A percentile compares a stretch with the other conserved stretches of the same genome.
Conservation (phyloP, 2,888 invertebrate species). For the Amblyjoppa fuscipennis region DNA sequence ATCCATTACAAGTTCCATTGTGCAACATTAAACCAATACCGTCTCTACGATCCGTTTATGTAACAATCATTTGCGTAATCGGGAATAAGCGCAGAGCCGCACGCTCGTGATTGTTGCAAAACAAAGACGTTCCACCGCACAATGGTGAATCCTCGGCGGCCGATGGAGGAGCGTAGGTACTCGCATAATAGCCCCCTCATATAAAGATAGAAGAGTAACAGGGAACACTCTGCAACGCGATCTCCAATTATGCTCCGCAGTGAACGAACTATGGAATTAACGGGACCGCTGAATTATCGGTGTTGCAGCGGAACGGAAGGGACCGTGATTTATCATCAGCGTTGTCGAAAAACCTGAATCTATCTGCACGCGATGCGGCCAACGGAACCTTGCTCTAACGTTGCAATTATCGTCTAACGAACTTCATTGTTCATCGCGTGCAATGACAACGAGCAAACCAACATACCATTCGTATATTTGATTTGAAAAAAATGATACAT, state of each 20-base stretch:
- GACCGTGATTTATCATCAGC: conserved; percentile 16
- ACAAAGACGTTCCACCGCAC: conserved; percentile 27
- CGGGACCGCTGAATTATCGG: conserved; percentile 23
- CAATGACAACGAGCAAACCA: neutral
- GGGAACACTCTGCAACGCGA: conserved; percentile 33
- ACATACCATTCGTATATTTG: neutral
- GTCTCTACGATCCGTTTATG: conserved; percentile 5
- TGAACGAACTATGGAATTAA: conserved; percentile 17
- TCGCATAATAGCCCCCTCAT: conserved; percentile 12
- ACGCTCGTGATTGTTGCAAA: conserved; percentile 43
- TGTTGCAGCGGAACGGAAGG: conserved; percentile 7
- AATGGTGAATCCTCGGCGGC: conserved; percentile 27
- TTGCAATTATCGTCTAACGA: conserved; percentile 7
- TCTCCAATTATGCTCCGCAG: conserved; percentile 14
- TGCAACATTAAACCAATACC: conserved; percentile 7
- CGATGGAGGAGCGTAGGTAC: conserved; percentile 2
- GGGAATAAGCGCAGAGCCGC: neutral
- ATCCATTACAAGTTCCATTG: neutral
- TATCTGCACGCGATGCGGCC: neutral
- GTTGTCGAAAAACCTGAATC: conserved; percentile 1
- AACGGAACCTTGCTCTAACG: neutral
- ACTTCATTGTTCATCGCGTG: neutral
- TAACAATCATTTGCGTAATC: conserved; percentile 28
- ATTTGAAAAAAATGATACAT: neutral
- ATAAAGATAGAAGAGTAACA: conserved; percentile 23